Evolutionary conservation across 2,113 vertebrate species (phyloP).

Genomic region (Theropithecus gelada): DNA sequence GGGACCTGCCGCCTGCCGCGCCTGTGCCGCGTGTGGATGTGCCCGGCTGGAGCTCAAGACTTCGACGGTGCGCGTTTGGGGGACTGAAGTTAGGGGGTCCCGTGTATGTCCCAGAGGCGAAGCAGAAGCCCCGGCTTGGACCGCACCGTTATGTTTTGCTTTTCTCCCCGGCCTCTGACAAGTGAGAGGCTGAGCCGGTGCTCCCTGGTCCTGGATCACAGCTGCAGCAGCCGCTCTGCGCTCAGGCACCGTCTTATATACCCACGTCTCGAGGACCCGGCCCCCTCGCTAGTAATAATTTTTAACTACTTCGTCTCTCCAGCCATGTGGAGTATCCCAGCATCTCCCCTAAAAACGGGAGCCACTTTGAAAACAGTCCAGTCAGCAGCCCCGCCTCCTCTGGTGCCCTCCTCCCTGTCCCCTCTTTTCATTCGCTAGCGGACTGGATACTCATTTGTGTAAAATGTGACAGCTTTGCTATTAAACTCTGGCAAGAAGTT

Average conservation of each 20-base stretch:
- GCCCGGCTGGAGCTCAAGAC: background rate
- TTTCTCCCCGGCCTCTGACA: background rate
- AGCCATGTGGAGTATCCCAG: background rate
- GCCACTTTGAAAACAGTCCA: slow-evolving; percentile 60
- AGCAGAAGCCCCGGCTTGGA: background rate
- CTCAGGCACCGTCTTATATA: slow-evolving; percentile 64
- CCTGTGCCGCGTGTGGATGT: background rate
- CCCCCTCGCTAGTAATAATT: slow-evolving; percentile 33
- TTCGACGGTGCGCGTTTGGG: accelerated
- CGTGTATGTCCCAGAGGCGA: background rate
- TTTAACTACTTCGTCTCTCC: slow-evolving; percentile 74
- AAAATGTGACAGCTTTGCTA: slow-evolving; percentile 74
- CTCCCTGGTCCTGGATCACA: background rate
- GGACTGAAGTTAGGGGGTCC: background rate
- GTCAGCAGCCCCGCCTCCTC: slow-evolving; percentile 60
- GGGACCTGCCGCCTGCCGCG: background rate
- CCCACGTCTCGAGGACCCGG: background rate
- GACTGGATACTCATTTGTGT: slow-evolving; percentile 51
- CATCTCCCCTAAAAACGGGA: slow-evolving; percentile 64
- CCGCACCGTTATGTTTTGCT: accelerated
- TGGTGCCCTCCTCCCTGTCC: background rate
- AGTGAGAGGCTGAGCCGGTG: background rate
- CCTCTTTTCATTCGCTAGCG: slow-evolving; percentile 28
- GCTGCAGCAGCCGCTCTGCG: background rate
- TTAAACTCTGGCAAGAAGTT: slow-evolving; percentile 76